Percentiles rank a stretch among this genome's conserved stretches.
Conservation (phyloP, 2,888 invertebrate species). For the Rhagonycha lutea region DNA sequence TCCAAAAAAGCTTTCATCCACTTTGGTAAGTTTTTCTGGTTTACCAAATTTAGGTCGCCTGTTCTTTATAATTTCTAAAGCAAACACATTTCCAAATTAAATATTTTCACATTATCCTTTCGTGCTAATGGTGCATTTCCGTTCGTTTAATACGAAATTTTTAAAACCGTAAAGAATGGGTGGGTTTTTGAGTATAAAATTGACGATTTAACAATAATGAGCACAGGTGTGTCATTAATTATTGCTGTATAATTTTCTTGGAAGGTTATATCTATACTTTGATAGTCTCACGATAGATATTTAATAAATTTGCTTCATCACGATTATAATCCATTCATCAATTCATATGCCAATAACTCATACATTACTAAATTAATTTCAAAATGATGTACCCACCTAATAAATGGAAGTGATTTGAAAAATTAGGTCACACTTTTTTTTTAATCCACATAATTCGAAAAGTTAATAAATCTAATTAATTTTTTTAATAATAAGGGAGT, state of each 20-base stretch:
- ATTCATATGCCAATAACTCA: slow-evolving; percentile 47
- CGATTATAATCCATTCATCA: slow-evolving; percentile 46
- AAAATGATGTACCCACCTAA: background rate
- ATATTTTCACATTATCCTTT: background rate
- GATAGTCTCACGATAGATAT: background rate
- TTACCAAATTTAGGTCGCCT: too few relatives aligned
- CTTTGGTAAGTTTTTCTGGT: too few relatives aligned
- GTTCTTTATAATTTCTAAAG: too few relatives aligned
- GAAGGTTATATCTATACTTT: background rate
- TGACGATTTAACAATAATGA: background rate
- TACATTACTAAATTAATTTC: slow-evolving; percentile 20
- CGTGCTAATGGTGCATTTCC: background rate
- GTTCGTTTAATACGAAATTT: background rate
- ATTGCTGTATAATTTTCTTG: background rate
- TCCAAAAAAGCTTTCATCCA: too few relatives aligned
- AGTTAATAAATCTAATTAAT: background rate
- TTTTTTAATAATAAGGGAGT: background rate
- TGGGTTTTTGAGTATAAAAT: background rate
- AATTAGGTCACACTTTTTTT: background rate
- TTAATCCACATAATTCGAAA: background rate
- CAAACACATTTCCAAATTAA: background rate
- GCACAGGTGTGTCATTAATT: slow-evolving; percentile 1
- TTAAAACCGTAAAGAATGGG: background rate
- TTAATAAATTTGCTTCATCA: slow-evolving; percentile 39
- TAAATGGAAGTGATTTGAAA: background rate